Evolutionary conservation across 2,888 invertebrate genomes (phyloP).

Genomic region (Thysanoteuthis rhombus): DNA sequence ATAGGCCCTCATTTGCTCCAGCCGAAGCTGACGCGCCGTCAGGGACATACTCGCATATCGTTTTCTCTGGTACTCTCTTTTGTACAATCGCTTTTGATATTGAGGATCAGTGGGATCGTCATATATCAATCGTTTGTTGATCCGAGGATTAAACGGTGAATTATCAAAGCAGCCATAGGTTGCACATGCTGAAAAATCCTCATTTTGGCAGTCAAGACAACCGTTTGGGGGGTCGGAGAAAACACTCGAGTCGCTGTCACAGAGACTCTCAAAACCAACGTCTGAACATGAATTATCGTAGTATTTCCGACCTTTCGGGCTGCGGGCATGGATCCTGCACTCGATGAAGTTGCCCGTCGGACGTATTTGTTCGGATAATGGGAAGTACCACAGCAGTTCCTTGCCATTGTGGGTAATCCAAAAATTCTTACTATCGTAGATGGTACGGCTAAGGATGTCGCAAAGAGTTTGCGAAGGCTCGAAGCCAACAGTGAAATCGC

Average conservation of each 20-base stretch:
- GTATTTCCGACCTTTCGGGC: neutral
- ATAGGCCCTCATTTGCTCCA: slow-evolving; percentile 24
- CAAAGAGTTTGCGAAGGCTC: slow-evolving; percentile 16
- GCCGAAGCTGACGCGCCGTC: neutral
- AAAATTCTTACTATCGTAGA: slow-evolving; percentile 23
- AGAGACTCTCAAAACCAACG: neutral
- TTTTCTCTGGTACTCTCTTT: slow-evolving; percentile 13
- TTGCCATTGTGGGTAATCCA: slow-evolving; percentile 23
- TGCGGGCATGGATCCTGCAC: slow-evolving; percentile 14
- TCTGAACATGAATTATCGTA: neutral
- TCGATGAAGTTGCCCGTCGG: neutral
- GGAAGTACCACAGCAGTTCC: neutral
- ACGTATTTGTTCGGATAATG: neutral
- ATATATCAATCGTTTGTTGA: neutral
- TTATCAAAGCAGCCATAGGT: neutral
- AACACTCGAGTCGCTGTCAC: neutral
- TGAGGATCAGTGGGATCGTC: neutral
- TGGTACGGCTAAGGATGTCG: slow-evolving; percentile 21
- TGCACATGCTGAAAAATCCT: neutral
- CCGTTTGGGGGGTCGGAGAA: neutral
- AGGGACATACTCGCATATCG: neutral
- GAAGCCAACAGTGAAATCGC: slow-evolving; percentile 16
- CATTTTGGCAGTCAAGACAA: neutral
- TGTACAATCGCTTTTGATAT: neutral
- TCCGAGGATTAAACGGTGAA: neutral